Conservation (phyloP, 2,113 vertebrate species). For the Aramus guarauna region DNA sequence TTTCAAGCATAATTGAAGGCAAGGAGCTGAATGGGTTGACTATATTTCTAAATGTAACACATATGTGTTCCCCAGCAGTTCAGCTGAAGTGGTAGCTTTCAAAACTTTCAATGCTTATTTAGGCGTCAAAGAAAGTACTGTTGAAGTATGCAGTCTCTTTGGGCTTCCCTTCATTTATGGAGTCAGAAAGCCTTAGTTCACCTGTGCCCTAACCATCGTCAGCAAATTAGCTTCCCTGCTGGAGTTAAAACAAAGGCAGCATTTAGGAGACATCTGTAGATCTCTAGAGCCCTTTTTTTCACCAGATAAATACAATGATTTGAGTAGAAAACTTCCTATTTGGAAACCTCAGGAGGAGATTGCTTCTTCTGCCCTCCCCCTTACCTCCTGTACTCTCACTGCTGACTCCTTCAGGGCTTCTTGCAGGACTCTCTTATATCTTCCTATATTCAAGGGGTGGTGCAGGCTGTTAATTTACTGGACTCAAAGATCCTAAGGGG, state of each 20-base stretch:
- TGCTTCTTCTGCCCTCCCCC: neutral
- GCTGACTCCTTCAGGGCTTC: neutral
- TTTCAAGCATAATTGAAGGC: neutral
- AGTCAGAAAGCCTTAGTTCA: neutral
- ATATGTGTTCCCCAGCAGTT: neutral
- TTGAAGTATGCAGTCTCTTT: neutral
- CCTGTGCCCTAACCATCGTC: neutral
- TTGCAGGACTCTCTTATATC: neutral
- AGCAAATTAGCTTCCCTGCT: neutral
- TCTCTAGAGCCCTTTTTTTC: neutral
- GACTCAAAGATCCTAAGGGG: neutral
- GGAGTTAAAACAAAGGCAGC: constrained; percentile 9
- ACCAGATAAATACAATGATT: neutral
- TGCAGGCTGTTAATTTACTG: neutral
- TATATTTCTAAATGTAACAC: neutral
- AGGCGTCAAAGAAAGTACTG: neutral
- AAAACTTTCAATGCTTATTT: neutral
- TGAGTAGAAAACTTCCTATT: neutral
- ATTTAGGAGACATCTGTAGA: neutral
- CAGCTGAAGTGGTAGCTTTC: neutral
- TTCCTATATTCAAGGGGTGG: neutral
- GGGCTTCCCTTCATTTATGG: neutral
- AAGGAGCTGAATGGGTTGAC: neutral
- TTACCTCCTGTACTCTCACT: neutral
- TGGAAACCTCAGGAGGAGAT: neutral